These are phyloP conservation scores for Paelopatides confundens DNA, from an alignment of 53 echinoderm and acorn worm species.

Conservation along the genomic window DNA sequence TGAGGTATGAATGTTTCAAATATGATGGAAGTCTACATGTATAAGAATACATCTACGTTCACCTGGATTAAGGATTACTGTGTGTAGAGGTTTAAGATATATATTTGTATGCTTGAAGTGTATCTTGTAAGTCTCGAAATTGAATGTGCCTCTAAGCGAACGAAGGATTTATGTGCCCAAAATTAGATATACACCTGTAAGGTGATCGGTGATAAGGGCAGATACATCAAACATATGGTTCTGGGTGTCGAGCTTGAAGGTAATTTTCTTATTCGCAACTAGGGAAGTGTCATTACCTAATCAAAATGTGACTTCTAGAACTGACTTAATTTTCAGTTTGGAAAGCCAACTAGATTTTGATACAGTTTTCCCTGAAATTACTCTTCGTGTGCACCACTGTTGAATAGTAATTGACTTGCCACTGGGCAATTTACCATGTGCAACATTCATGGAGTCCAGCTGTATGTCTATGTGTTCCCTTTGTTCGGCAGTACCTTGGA, in stretches of 20 bases:
- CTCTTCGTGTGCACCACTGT: conserved; percentile 54
- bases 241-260: not conserved
- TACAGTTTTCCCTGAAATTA: not conserved
- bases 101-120: not conserved
- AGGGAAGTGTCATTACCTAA: conserved; percentile 11
- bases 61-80: not conserved
- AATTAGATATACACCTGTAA: not conserved
- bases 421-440: not conserved
- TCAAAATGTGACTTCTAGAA: not conserved
- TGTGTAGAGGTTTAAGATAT: not conserved
- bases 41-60: not conserved
- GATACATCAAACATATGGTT: not conserved
- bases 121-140: not conserved
- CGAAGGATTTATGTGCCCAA: not conserved
- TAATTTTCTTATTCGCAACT: not conserved
- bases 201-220: not conserved
- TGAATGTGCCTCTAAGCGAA: not conserved
- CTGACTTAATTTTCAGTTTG: not conserved
- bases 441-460: not conserved
- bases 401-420: conserved; percentile 50
- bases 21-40: not conserved
- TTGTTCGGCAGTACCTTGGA: too few species aligned
- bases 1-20: not conserved
- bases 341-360: not conserved
- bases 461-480: too few species aligned